These are phyloP conservation scores for Cryptotis parvus DNA, from an alignment of 2,113 vertebrate species.

Conservation along the genomic window DNA sequence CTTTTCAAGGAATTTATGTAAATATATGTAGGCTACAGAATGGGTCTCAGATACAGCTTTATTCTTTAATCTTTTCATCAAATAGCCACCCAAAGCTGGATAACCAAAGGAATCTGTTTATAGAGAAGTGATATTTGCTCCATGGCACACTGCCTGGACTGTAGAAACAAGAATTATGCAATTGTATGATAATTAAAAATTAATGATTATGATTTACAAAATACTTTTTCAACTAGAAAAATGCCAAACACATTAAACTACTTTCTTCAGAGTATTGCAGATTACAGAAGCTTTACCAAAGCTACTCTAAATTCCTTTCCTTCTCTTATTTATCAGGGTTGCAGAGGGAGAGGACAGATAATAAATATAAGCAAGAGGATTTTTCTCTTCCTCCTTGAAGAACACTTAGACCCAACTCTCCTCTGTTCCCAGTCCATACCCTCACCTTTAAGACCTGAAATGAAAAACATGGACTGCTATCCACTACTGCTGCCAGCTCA, in stretches of 20 bases:
- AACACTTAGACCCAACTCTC: not conserved
- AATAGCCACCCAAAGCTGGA: conserved; percentile 63
- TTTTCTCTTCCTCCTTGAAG: not conserved
- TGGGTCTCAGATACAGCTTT: conserved; percentile 75
- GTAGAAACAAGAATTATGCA: conserved; percentile 50
- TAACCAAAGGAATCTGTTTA: conserved; percentile 63
- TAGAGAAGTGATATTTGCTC: conserved; percentile 58
- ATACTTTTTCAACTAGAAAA: conserved; percentile 58
- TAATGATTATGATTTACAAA: conserved; percentile 61
- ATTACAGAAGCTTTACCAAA: conserved; percentile 14
- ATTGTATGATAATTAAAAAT: conserved; percentile 53
- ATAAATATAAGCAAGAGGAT: conserved; percentile 8
- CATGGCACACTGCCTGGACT: conserved; percentile 20
- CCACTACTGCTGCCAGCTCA: not conserved
- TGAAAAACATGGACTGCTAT: not conserved
- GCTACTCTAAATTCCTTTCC: not conserved
- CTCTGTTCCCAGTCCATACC: not conserved
- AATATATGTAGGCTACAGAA: conserved; percentile 80
- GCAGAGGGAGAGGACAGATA: not conserved
- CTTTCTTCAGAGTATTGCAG: not conserved
- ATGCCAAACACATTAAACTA: not conserved
- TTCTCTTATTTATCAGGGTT: not conserved
- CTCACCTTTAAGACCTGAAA: conserved; percentile 24
- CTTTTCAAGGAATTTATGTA: conserved; percentile 83
- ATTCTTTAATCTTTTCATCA: conserved; percentile 83